Base-by-base conservation (phyloP, 2,888 invertebrate species). In the Polyommatus iphigenia region DNA sequence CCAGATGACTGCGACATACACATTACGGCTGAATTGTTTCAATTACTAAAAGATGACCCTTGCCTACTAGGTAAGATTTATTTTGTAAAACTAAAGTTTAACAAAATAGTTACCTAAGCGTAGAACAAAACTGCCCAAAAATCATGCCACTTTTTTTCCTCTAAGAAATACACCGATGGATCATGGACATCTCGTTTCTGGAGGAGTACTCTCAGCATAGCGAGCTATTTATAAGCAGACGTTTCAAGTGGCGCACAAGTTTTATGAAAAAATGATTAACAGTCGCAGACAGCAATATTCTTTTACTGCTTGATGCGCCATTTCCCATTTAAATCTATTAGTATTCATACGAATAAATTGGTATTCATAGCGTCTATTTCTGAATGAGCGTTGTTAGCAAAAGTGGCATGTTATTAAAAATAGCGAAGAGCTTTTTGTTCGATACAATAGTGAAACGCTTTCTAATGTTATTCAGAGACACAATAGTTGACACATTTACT, bases 301-400 rank as follows among this genome's bases (percentile, higher is more conserved):
- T 41, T 41, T 71, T 71, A 36, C 71, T 72, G 41, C 41, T 46
- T 71, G 46, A 79, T 75, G 79, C 79, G 80, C 76, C 78, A 78
- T 80, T 81, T 81, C 81, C 80, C 81, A 81, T 81, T 78, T 78
- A 77, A 57, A 76, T 62, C 75, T 75, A 79, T 81, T 80, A 81
- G 76, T 80, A 81, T 81, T 80, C 81, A 81, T 79, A 79, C 78
- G 78, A 77, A 79, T 79, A 71, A 77, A 77, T 77, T 77, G 71
- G 77, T 80, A 79, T 77, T 78, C 77, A 77, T 79, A 79, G 72
- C 73, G 78, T 62, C 71, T 46, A 67, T 77, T 79, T 76, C 76
- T 76, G 78, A 80, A 71, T 71, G 77, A 67, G 77, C n/a, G 77
- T 77, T 71, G 77, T 50, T 77, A 50, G 50, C 71, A 67, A 41